phyloP scores from a whole-genome alignment of 1,140 invertebrate genomes.

The Scaptomyza graminum region DNA sequence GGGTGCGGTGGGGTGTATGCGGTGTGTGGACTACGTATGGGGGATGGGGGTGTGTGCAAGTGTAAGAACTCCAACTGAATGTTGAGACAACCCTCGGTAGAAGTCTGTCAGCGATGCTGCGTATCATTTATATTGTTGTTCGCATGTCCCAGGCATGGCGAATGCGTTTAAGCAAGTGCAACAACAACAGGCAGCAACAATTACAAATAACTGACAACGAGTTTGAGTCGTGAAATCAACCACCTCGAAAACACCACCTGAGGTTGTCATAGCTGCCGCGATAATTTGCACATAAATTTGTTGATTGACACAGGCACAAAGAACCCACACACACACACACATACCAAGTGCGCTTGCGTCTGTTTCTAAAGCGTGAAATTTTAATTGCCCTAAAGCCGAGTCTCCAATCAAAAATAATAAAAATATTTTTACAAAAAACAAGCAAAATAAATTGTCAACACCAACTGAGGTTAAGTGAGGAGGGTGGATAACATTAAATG shows the following conservation, averaged over 20 bases:
- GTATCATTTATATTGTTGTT: conserved; percentile 67
- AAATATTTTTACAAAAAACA: conserved; percentile 11
- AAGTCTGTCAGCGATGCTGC: conserved; percentile 27
- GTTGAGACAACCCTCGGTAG: conserved; percentile 37
- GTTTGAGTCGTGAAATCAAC: conserved; percentile 18
- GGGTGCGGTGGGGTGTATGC: background rate
- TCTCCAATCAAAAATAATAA: conserved; percentile 36
- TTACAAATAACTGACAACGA: conserved; percentile 1
- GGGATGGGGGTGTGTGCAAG: background rate
- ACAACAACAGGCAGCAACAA: conserved; percentile 21
- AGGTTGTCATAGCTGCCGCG: conserved; percentile 71
- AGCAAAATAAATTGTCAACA: conserved; percentile 19
- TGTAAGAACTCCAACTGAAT: background rate
- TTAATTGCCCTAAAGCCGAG: conserved; percentile 68
- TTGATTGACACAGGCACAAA: conserved; percentile 45
- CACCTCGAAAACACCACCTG: conserved; percentile 53
- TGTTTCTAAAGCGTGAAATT: conserved; percentile 69
- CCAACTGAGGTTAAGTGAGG: conserved; percentile 25
- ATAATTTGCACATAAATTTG: conserved; percentile 68
- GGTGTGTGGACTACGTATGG: background rate
- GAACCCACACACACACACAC: conserved; percentile 19
- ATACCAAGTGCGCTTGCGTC: background rate
- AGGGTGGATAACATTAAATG: conserved; percentile 27
- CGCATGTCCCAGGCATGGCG: conserved; percentile 58
- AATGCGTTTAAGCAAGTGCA: conserved; percentile 72